These are phyloP conservation scores for Nothobranchius kuhntae DNA, from an alignment of 2,113 vertebrate genomes.

Conservation along the genomic window DNA sequence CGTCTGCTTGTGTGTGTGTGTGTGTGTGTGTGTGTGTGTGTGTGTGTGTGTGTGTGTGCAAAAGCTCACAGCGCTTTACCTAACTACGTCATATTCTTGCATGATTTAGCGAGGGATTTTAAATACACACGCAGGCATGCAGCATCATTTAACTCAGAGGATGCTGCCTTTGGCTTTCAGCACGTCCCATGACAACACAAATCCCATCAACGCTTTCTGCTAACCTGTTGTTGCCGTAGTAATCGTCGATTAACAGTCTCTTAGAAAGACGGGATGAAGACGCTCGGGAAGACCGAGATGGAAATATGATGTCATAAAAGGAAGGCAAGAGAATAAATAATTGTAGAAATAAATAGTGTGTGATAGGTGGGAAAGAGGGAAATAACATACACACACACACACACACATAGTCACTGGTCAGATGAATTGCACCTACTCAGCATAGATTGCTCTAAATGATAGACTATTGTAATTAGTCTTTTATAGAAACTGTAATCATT, in stretches of 20 bases:
- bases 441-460: constrained; percentile 53
- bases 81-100: constrained; percentile 50
- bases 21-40: too few relatives aligned
- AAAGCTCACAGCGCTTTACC: constrained; percentile 43
- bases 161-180: constrained; percentile 57
- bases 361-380: constrained; percentile 5
- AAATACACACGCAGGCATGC: constrained; percentile 40
- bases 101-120: constrained; percentile 57
- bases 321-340: constrained; percentile 38
- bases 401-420: constrained; percentile 40
- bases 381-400: constrained; percentile 5
- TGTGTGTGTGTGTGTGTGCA: background rate
- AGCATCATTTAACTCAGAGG: constrained; percentile 53
- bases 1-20: background rate
- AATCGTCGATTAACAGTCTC: constrained; percentile 68
- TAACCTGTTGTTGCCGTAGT: constrained; percentile 65
- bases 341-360: constrained; percentile 25
- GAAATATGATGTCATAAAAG: constrained; percentile 24
- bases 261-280: constrained; percentile 35
- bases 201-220: constrained; percentile 61
- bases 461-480: constrained; percentile 58
- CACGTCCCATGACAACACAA: constrained; percentile 64
- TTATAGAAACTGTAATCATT: constrained; percentile 52
- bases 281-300: background rate
- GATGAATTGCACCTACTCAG: constrained; percentile 39